phyloP scores from a whole-genome alignment of 2,113 vertebrate species.

The Alligator sinensis region DNA sequence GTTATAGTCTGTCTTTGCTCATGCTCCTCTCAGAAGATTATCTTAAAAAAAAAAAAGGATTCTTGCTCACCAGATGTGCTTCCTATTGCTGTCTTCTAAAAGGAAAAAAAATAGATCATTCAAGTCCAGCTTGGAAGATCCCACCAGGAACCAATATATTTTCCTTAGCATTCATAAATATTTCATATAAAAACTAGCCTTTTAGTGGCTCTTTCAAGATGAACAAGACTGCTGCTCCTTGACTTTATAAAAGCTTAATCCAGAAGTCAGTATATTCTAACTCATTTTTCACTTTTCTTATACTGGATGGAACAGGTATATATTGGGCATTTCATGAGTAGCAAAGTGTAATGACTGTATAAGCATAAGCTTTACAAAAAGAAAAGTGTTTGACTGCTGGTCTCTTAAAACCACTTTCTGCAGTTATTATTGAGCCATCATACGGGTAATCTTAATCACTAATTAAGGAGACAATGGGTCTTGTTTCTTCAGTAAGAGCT shows the following conservation, averaged over 20 bases:
- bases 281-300: neutral
- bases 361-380: neutral
- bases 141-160: neutral
- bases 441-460: conserved; percentile 18
- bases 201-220: neutral
- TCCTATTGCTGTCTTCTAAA: neutral
- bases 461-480: conserved; percentile 1
- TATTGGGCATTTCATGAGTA: neutral
- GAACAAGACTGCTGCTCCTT: neutral
- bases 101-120: neutral
- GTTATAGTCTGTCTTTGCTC: neutral
- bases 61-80: neutral
- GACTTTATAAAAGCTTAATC: neutral
- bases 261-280: neutral
- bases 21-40: neutral
- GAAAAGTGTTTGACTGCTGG: neutral
- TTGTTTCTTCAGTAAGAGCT: conserved; percentile 7
- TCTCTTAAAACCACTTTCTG: conserved; percentile 7
- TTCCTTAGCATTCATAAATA: neutral
- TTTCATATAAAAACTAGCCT: neutral
- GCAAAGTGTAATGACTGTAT: neutral
- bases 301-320: neutral
- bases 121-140: neutral
- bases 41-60: neutral
- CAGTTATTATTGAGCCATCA: conserved; percentile 17